Evolutionary conservation across 2,113 vertebrate genomes (phyloP).

Genomic region (Channa argus): DNA sequence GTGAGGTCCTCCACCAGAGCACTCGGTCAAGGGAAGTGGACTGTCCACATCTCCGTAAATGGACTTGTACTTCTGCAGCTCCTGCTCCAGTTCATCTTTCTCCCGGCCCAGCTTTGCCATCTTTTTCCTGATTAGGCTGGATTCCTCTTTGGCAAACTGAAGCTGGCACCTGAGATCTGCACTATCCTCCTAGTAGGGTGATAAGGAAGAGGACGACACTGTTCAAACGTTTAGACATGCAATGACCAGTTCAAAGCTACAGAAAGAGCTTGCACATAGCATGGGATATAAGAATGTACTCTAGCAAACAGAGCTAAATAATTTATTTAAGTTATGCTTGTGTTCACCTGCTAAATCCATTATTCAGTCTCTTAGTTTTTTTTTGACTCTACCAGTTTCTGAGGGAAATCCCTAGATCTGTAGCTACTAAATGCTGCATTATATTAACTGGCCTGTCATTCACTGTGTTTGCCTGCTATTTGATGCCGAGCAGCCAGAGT

Average conservation of each 20-base stretch:
- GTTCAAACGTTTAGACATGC: neutral
- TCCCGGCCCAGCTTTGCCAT: slow-evolving; percentile 96
- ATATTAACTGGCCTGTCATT: too few relatives aligned
- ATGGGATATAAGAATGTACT: too few relatives aligned
- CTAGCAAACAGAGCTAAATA: too few relatives aligned
- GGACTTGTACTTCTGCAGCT: slow-evolving; percentile 96
- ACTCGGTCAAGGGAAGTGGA: slow-evolving; percentile 88
- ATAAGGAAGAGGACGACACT: neutral
- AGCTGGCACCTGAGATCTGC: slow-evolving; percentile 97
- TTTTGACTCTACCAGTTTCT: neutral
- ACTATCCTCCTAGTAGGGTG: slow-evolving; percentile 89
- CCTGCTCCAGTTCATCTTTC: slow-evolving; percentile 95
- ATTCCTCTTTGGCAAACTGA: slow-evolving; percentile 98
- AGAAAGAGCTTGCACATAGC: too few relatives aligned
- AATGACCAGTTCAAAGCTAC: too few relatives aligned
- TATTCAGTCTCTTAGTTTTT: neutral
- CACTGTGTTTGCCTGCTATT: neutral
- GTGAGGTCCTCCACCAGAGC: slow-evolving; percentile 91
- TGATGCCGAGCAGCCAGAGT: neutral
- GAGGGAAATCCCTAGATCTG: neutral
- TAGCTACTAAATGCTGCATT: too few relatives aligned
- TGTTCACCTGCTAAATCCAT: neutral
- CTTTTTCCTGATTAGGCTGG: slow-evolving; percentile 95
- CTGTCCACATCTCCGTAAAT: slow-evolving; percentile 96
- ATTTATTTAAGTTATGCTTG: too few relatives aligned